Percentiles rank a stretch among this genome's conserved stretches.
Conservation (phyloP, 2,888 invertebrate genomes). For the Tridacna crocea region DNA sequence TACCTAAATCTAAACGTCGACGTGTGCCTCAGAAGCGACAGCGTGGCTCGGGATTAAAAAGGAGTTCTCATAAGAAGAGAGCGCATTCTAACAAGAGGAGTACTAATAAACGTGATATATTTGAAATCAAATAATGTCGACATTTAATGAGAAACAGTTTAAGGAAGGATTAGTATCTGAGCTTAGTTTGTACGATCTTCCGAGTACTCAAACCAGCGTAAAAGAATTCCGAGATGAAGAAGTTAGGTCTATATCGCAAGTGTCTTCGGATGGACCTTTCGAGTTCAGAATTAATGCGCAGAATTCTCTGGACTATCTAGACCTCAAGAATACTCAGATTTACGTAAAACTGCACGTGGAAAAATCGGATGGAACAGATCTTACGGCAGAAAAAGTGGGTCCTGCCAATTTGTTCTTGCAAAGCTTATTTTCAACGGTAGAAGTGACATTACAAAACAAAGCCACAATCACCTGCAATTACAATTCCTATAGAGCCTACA, state of each 20-base stretch:
- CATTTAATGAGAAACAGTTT: slow-evolving; percentile 18
- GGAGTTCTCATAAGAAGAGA: background rate
- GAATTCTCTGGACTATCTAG: slow-evolving; percentile 27
- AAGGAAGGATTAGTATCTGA: slow-evolving; percentile 19
- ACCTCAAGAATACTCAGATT: slow-evolving; percentile 18
- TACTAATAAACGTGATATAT: slow-evolving; percentile 20
- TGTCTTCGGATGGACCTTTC: slow-evolving; percentile 16
- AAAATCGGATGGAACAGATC: slow-evolving; percentile 10
- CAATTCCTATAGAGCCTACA: slow-evolving; percentile 57
- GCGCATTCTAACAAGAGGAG: slow-evolving; percentile 14
- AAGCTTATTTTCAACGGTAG: slow-evolving; percentile 56
- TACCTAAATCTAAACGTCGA: slow-evolving; percentile 3
- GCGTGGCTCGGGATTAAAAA: slow-evolving; percentile 8
- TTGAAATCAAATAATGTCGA: slow-evolving; percentile 22
- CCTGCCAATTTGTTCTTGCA: slow-evolving; percentile 58
- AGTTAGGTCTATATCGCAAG: slow-evolving; percentile 27
- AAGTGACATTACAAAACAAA: slow-evolving; percentile 60
- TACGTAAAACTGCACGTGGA: slow-evolving; percentile 14
- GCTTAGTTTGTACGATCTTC: slow-evolving; percentile 23
- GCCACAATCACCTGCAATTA: slow-evolving; percentile 35
- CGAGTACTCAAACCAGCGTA: slow-evolving; percentile 24
- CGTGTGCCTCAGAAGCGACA: slow-evolving; percentile 6
- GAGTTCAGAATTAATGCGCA: slow-evolving; percentile 30
- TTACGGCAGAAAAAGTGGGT: slow-evolving; percentile 44
- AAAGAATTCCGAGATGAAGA: slow-evolving; percentile 14